phyloP scores from a whole-genome alignment of 2,888 invertebrate species.

The Tortrix viridana region DNA sequence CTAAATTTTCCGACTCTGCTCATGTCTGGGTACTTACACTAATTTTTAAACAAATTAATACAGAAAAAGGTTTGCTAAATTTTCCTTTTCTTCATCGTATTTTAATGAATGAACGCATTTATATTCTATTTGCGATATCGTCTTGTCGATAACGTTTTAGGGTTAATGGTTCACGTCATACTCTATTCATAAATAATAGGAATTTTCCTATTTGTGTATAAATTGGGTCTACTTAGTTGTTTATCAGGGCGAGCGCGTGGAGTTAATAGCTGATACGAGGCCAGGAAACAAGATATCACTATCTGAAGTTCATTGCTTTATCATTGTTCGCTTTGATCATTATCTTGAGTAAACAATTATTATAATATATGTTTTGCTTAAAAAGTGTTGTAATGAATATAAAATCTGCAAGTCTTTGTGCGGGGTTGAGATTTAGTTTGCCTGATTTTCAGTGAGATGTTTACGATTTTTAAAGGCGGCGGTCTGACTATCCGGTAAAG shows the following conservation, averaged over 20 bases:
- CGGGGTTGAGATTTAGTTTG: too few relatives aligned
- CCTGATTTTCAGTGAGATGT: too few relatives aligned
- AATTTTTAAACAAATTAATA: constrained; percentile 54
- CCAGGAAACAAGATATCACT: constrained; percentile 26
- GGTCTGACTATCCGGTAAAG: too few relatives aligned
- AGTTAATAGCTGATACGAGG: constrained; percentile 53
- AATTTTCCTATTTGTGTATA: constrained; percentile 75
- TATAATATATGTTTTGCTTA: too few relatives aligned
- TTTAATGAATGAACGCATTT: constrained; percentile 64
- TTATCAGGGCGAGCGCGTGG: constrained; percentile 56
- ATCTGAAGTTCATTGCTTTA: background rate
- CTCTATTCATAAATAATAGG: constrained; percentile 64
- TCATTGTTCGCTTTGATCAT: too few relatives aligned
- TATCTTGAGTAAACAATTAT: too few relatives aligned
- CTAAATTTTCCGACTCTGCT: constrained; percentile 3
- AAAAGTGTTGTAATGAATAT: too few relatives aligned
- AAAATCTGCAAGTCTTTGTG: too few relatives aligned
- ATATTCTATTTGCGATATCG: constrained; percentile 72
- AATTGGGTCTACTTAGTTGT: constrained; percentile 53
- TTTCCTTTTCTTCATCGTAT: constrained; percentile 69
- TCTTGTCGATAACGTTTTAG: constrained; percentile 60
- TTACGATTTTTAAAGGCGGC: too few relatives aligned
- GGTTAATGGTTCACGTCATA: constrained; percentile 67
- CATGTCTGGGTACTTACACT: constrained; percentile 13
- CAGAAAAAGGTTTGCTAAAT: constrained; percentile 66